Evolutionary conservation across 2,797 vertebrate genomes (phyloP), one percentile per base, ranked within the genome.

Genomic region (Gymnodraco acuticeps): DNA sequence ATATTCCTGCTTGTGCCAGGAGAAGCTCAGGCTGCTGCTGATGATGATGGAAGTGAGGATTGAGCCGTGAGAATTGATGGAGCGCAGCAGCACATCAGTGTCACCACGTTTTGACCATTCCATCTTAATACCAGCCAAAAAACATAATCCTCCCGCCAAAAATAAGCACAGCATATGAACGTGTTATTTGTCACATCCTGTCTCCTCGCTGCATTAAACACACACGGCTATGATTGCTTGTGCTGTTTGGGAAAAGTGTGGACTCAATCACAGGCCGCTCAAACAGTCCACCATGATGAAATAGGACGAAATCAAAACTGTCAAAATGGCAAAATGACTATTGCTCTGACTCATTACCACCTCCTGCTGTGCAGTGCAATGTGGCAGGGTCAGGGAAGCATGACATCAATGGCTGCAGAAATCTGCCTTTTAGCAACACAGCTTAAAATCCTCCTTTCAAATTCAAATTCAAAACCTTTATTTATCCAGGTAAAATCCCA

Each of bases 281-380:
- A 70, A 45, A 51, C 23, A 53, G 51, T 69, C 79, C 60, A 33
- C 13, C 10, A n/a, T 53, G 62, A 60, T 75, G 54, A 73, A 82
- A 66, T 54, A 15, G 0, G 2, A 58, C 6, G 33, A 38, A 38
- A 38, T 38, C 33, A 38, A 38, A 38, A 38, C 33, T 9, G 33
- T 38, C 8, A 50, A 45, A 38, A 8, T 1, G 7, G 31, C 60
- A n/a, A 52, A 54, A 43, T 53, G 17, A 47, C 17, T 54, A n/a
- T 17, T 23, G 17, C 38, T 72, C 11, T 54, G 67, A 80, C 51
- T 81, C 64, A 58, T 19, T 59, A n/a, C 17, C 51, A 52, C 68
- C 73, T 65, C 66, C 47, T 76, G 47, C 64, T 77, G 53, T 69
- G 63, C 33, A 27, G 60, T 27, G 46, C 64, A 59, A 15, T 48